A percentile compares a stretch with the other conserved stretches of the same genome.
phyloP scores from a whole-genome alignment of 2,797 vertebrate genomes.

The Dallia pectoralis region DNA sequence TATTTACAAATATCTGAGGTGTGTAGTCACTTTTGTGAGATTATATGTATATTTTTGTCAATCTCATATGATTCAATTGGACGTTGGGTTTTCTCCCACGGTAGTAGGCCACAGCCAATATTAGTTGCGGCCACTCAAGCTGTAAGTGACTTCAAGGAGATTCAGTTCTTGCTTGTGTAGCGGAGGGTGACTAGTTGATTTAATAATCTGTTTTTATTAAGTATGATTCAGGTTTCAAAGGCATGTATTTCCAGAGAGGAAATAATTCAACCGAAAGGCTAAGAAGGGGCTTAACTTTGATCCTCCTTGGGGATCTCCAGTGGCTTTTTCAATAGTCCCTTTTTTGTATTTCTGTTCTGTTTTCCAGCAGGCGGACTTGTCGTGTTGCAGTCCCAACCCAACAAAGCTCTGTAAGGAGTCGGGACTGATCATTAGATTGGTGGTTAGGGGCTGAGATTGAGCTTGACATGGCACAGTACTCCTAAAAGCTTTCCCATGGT shows the following conservation, averaged over 20 bases:
- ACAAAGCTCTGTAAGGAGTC: slow-evolving; percentile 26
- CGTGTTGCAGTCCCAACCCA: slow-evolving; percentile 33
- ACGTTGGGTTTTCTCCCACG: slow-evolving; percentile 16
- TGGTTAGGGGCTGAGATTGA: slow-evolving; percentile 15
- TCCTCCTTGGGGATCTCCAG: slow-evolving; percentile 65
- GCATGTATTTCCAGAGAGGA: slow-evolving; percentile 55
- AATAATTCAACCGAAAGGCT: slow-evolving; percentile 50
- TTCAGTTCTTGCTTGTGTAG: slow-evolving; percentile 47
- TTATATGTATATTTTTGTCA: not conserved
- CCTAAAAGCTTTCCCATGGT: slow-evolving; percentile 21
- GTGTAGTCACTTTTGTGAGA: no score
- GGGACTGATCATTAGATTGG: slow-evolving; percentile 37
- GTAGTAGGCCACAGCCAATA: slow-evolving; percentile 40
- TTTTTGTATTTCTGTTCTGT: slow-evolving; percentile 11
- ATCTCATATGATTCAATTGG: not conserved
- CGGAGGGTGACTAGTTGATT: slow-evolving; percentile 61
- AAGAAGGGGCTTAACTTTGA: slow-evolving; percentile 57
- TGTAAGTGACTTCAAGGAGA: slow-evolving; percentile 48
- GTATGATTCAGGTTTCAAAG: slow-evolving; percentile 68
- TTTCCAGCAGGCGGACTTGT: not conserved
- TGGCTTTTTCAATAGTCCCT: slow-evolving; percentile 25
- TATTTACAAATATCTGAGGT: no score
- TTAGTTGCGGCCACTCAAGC: slow-evolving; percentile 55
- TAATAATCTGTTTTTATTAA: slow-evolving; percentile 57
- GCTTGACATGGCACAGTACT: slow-evolving; percentile 16